Conservation (phyloP, 2,113 vertebrate species). For the Urocitellus parryii region DNA sequence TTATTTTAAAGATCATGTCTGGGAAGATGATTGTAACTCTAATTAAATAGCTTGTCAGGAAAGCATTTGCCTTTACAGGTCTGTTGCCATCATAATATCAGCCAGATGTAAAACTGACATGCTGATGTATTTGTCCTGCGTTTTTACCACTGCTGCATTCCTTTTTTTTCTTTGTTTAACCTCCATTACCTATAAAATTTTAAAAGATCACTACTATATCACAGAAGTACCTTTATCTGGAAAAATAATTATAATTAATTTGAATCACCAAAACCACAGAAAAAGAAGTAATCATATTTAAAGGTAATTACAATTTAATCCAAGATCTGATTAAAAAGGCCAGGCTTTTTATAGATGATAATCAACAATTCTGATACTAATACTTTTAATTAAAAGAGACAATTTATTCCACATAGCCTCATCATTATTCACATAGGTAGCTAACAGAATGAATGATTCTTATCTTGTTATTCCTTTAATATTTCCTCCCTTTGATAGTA, state of each 20-base stretch:
- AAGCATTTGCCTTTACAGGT: conserved; percentile 68
- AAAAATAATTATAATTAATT: conserved; percentile 3
- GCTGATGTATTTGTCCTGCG: not conserved
- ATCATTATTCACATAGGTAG: not conserved
- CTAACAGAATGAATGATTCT: not conserved
- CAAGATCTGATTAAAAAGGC: conserved; percentile 3
- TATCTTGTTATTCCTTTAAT: conserved; percentile 13
- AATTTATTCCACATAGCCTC: not conserved
- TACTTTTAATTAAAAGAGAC: conserved; percentile 43
- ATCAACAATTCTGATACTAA: conserved; percentile 10
- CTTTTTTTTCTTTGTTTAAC: not conserved
- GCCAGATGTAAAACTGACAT: conserved; percentile 55
- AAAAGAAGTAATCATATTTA: conserved; percentile 55
- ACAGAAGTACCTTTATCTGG: not conserved
- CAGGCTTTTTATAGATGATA: conserved; percentile 13
- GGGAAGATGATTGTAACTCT: conserved; percentile 75
- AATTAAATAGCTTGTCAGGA: conserved; percentile 79
- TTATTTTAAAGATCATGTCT: conserved; percentile 75
- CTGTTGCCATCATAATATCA: conserved; percentile 20
- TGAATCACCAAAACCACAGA: conserved; percentile 14
- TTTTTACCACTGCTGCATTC: not conserved
- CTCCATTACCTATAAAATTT: not conserved
- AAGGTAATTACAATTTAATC: conserved; percentile 49
- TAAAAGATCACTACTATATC: not conserved
- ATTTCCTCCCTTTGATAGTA: not conserved